A percentile compares a stretch with the other conserved stretches of the same genome.
Evolutionary conservation across 2,113 vertebrate genomes (phyloP).

Genomic region (Heptranchias perlo): DNA sequence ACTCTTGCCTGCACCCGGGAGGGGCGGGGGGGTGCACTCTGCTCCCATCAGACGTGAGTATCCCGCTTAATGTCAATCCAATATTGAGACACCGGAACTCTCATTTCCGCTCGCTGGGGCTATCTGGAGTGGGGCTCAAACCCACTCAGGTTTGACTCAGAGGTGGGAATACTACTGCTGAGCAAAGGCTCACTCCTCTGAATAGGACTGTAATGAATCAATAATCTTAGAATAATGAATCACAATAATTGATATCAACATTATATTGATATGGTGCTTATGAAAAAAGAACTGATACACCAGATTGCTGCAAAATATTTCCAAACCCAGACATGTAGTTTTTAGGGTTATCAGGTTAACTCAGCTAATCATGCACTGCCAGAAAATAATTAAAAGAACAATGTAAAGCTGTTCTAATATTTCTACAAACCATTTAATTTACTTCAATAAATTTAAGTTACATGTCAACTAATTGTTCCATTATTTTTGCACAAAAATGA

Average conservation of each 20-base stretch:
- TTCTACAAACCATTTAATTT: neutral
- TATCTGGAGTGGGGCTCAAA: neutral
- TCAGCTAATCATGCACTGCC: neutral
- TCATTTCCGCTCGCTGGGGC: neutral
- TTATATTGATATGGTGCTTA: neutral
- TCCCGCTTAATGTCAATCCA: too few species aligned
- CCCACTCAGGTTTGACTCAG: too few species aligned
- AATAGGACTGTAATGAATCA: neutral
- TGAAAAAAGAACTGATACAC: neutral
- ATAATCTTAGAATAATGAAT: neutral
- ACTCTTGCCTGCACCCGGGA: neutral
- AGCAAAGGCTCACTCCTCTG: neutral
- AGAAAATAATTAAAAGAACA: neutral
- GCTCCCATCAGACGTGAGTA: too few species aligned
- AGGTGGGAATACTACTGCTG: neutral
- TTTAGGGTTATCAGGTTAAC: neutral
- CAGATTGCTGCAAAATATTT: neutral
- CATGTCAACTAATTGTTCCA: neutral
- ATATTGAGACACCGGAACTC: neutral
- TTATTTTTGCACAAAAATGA: neutral
- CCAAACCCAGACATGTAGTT: neutral
- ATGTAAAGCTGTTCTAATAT: neutral
- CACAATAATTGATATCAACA: neutral
- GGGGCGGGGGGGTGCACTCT: too few species aligned
- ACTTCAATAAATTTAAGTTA: neutral